Evolutionary conservation across 1,140 invertebrate species (phyloP), one percentile per base, ranked within the genome.

Genomic region (Trichogramma pretiosum): DNA sequence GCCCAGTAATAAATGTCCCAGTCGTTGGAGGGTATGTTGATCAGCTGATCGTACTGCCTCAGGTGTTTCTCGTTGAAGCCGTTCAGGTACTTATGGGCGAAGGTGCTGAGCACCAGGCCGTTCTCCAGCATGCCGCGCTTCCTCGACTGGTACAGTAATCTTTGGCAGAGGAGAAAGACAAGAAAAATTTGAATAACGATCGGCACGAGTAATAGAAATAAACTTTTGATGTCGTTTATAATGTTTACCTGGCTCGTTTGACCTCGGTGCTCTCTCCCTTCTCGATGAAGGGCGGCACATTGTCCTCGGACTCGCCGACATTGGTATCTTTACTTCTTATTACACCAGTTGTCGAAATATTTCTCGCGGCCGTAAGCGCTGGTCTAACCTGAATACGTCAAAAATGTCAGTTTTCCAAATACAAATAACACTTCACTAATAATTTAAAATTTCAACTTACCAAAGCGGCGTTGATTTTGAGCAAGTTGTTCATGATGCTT

Each of bases 1-100:
- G 89, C 84, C 93, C 93, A 98, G 61, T 97, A 89, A 66, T 84
- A 98, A 52, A 98, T 84, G 50, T 98, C 93, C 94, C 94, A 98
- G 65, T 98, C 94, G 67, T 96, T 97, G 3, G 84, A 86, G 11
- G 91, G 87, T 28, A 85, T 76, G 73, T 98, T 98, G 37, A 98
- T 96, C 1, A 98, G 72, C 23, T 77, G 76, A 64, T 98, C 93
- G 68, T 97, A 98, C 52, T 84, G 66, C 36, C 79, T 70, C 2
- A 94, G 73, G 60, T 94, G 81, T 10, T 77, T 59, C 37, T 81
- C 81, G 51, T 68, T 78, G 66, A 97, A 85, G 1, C 63, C 62
- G 39, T 83, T 66, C 14, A 98, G 72, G 68, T 91, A 82, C 59
- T 88, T 87, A n/a, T 82, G 80, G 1, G 89, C 91, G 80, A 98